phyloP scores from a whole-genome alignment of 2,888 invertebrate genomes.

The Bugulina stolonifera region DNA sequence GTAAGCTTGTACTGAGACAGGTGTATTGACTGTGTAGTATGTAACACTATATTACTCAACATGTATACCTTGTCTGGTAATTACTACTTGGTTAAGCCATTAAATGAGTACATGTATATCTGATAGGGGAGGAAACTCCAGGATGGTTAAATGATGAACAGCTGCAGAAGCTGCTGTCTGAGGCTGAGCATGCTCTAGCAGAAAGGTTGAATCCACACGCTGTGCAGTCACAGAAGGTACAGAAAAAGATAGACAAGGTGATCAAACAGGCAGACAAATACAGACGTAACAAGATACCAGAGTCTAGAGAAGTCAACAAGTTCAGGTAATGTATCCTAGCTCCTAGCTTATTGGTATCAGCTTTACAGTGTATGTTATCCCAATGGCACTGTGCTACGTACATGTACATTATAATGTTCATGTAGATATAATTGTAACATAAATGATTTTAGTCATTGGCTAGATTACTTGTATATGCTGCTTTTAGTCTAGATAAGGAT shows the following conservation, averaged over 20 bases:
- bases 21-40: too few relatives aligned
- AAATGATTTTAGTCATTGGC: too few relatives aligned
- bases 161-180: conserved; percentile 61
- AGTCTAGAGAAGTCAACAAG: conserved; percentile 67
- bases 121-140: conserved; percentile 70
- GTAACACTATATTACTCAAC: too few relatives aligned
- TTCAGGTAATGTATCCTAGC: conserved; percentile 69
- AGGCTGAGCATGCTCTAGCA: conserved; percentile 42
- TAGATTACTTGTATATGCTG: too few relatives aligned
- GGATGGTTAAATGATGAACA: conserved; percentile 82
- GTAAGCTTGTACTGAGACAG: conserved; percentile 32
- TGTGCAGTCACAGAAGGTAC: conserved; percentile 63
- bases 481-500: too few relatives aligned
- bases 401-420: too few relatives aligned
- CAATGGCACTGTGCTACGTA: too few relatives aligned
- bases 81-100: too few relatives aligned
- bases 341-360: neutral
- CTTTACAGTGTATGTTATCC: too few relatives aligned
- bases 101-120: too few relatives aligned
- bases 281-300: conserved; percentile 57
- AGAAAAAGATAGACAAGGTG: conserved; percentile 77
- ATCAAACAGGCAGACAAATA: conserved; percentile 86
- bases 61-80: too few relatives aligned
- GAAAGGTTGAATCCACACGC: conserved; percentile 31
- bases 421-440: too few relatives aligned